phyloP scores from a whole-genome alignment of 2,888 invertebrate species.

The Zeuzera pyrina region DNA sequence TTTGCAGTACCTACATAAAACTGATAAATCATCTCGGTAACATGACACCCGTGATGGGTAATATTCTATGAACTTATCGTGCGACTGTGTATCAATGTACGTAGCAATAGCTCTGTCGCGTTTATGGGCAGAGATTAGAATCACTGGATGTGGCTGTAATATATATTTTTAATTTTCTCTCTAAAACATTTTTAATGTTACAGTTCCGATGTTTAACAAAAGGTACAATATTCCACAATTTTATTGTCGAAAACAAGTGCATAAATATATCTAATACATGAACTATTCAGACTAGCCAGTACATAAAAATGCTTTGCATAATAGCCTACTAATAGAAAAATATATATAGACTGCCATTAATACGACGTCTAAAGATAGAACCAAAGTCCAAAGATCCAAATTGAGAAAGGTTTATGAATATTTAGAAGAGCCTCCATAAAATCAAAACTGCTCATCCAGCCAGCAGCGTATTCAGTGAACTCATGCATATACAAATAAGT shows the following conservation, averaged over 20 bases:
- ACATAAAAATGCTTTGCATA: no score
- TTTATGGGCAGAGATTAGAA: constrained; percentile 9
- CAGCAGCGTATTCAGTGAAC: constrained; percentile 12
- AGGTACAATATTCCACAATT: no score
- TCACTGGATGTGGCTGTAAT: constrained; percentile 13
- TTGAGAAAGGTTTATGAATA: constrained; percentile 14
- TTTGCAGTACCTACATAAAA: constrained; percentile 22
- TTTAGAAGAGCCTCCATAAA: constrained; percentile 3
- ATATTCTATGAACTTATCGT: constrained; percentile 29
- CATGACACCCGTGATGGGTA: constrained; percentile 24
- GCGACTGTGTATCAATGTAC: constrained; percentile 14
- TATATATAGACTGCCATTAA: no score
- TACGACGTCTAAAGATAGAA: no score
- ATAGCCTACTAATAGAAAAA: no score
- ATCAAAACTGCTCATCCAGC: constrained; percentile 14
- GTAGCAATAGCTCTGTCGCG: constrained; percentile 9
- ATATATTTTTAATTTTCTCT: no score
- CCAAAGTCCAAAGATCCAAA: no score
- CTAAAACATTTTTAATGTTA: no score
- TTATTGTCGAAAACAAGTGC: no score
- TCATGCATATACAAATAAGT: constrained; percentile 9
- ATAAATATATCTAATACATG: no score
- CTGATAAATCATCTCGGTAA: constrained; percentile 28
- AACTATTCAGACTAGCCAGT: no score
- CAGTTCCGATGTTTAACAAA: no score